phyloP scores from a whole-genome alignment of 64 coral and sea anemone species.

The Montipora capricornis region DNA sequence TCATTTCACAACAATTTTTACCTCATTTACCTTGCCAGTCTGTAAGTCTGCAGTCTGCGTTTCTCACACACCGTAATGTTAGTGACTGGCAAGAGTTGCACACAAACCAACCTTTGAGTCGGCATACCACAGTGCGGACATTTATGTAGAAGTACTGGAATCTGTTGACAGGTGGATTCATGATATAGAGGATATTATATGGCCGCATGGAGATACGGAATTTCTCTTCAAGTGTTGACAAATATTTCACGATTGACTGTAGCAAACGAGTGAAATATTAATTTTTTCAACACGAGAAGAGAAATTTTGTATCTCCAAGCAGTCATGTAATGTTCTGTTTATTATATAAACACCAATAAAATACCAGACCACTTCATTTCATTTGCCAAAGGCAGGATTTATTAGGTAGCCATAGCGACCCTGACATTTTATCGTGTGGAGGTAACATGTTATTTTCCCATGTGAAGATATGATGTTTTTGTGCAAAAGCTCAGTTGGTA shows the following conservation, averaged over 20 bases:
- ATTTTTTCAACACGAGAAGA: too few species aligned
- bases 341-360: too few species aligned
- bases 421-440: too few species aligned
- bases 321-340: neutral
- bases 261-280: neutral
- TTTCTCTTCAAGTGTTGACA: too few species aligned
- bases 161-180: slow-evolving; percentile 36
- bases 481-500: too few species aligned
- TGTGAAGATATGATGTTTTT: too few species aligned
- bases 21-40: too few species aligned
- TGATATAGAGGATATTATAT: neutral
- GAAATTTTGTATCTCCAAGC: too few species aligned
- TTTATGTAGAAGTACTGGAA: slow-evolving; percentile 22
- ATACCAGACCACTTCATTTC: neutral
- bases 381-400: neutral
- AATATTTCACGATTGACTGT: slow-evolving; percentile 5
- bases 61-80: neutral
- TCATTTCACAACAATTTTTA: neutral
- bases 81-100: neutral
- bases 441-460: too few species aligned
- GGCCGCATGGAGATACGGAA: too few species aligned
- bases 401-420: too few species aligned
- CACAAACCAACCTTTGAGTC: neutral
- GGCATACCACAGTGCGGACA: slow-evolving; percentile 27
- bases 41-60: too few species aligned